These are phyloP conservation scores for Hippopotamus amphibius DNA, from an alignment of 2,113 vertebrate genomes.

Conservation along the genomic window DNA sequence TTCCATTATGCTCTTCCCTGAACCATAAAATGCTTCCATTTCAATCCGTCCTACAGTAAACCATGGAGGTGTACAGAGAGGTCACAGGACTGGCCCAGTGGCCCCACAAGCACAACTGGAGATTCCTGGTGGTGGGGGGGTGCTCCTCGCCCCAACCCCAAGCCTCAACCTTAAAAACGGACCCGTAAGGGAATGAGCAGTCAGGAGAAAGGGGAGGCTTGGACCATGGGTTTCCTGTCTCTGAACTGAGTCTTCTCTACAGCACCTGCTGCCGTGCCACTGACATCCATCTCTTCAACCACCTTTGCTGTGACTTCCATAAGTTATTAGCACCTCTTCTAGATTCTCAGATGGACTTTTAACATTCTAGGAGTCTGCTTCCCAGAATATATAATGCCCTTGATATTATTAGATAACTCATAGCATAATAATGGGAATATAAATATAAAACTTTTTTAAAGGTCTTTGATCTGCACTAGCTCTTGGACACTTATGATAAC, in stretches of 20 bases:
- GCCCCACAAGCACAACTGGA: neutral
- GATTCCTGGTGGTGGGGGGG: neutral
- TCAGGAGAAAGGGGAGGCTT: neutral
- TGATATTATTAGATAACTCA: neutral
- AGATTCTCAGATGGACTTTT: neutral
- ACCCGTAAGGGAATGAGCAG: neutral
- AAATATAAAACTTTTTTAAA: neutral
- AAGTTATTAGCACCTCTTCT: neutral
- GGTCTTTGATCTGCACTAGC: neutral
- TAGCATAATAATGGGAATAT: neutral
- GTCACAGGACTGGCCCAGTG: neutral
- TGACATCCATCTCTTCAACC: neutral
- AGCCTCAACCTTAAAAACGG: neutral
- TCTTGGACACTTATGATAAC: neutral
- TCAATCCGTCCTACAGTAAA: neutral
- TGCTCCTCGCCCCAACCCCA: accelerated
- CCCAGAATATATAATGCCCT: neutral
- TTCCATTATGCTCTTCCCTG: constrained; percentile 59
- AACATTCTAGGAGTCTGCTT: neutral
- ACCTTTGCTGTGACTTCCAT: neutral
- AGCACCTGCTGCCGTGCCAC: neutral
- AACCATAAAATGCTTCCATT: constrained; percentile 52
- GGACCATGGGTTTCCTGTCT: neutral
- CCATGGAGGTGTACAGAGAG: neutral
- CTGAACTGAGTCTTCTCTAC: neutral